Base-by-base conservation (phyloP, 2,888 invertebrate species). In the Capitulum mitella region DNA sequence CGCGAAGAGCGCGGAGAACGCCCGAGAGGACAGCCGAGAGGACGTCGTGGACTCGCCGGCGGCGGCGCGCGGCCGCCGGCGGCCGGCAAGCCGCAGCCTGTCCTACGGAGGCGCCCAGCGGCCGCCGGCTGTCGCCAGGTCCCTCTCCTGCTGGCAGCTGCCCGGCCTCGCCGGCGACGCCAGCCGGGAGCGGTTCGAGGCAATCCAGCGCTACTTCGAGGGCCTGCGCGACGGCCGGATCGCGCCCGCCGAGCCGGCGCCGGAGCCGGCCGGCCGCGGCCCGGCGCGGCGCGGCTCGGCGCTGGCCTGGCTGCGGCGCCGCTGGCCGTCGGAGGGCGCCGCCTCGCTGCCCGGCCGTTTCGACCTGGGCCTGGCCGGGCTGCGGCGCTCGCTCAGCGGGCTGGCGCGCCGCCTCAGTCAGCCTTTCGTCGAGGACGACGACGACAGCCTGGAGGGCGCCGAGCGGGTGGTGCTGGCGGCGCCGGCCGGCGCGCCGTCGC, bases 121-220 rank as follows among this genome's bases (percentile, higher is more conserved):
- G 58, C n/a, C 29, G 58, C 0, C 5, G 16, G 5, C 19, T 5
- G 22, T 51, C 51, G 22, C 19, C 51, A 0, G 51, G 16, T 16
- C 6, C 1, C 22, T 22, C 22, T 16, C 22, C 51, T 16, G 51
- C 22, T 16, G 43, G 43, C 6, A 51, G 22, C 51, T 51, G 51
- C 22, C 51, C 19, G 22, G 22, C 51, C 51, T 43, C 43, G 3
- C 29, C n/a, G 29, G n/a, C 10, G 58, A 58, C 58, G 29, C 29
- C 58, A 58, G 29, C 14, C 29, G 29, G 10, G 58, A n/a, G 8
- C 58, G 29, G 10, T 58, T 58, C 58, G 58, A 58, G 58, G 58
- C 58, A n/a, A 29, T 29, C 58, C n/a, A 29, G 58, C 58, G 58
- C n/a, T 58, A 29, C 58, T 58, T 58, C 58, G 58, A 58, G 58